Conservation (phyloP, 1,140 invertebrate species). For the Neomicropteryx cornuta region DNA sequence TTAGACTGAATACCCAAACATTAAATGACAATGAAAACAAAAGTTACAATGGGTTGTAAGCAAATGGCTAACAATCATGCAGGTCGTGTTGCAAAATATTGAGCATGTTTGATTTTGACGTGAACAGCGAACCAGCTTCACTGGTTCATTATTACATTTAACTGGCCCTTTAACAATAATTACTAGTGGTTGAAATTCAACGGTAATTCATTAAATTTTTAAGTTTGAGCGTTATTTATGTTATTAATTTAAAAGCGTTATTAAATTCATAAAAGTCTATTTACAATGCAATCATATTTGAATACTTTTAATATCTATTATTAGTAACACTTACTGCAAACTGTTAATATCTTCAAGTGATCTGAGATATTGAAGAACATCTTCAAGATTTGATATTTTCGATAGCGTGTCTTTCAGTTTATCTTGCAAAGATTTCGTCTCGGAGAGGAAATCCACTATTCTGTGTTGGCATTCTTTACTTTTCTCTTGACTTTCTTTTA, state of each 20-base stretch:
- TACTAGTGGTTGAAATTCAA: background rate
- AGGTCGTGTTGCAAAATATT: too few species aligned
- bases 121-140: too few species aligned
- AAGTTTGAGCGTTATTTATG: constrained; percentile 2
- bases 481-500: constrained; percentile 25
- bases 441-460: constrained; percentile 24
- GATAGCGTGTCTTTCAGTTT: constrained; percentile 28
- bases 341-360: constrained; percentile 34
- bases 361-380: constrained; percentile 29
- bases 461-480: constrained; percentile 21
- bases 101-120: too few species aligned
- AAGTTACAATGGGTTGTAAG: background rate
- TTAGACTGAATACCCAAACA: constrained; percentile 3
- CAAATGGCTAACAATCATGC: background rate
- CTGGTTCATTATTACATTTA: too few species aligned
- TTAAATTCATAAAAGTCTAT: constrained; percentile 4
- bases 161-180: background rate
- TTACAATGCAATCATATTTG: constrained; percentile 1
- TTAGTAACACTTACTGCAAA: constrained; percentile 20
- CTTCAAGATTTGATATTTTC: constrained; percentile 29
- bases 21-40: background rate
- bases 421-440: constrained; percentile 23
- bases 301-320: background rate
- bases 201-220: background rate
- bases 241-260: constrained; percentile 3